Evolutionary conservation across 1,140 invertebrate species (phyloP), one percentile per base, ranked within the genome.

Genomic region (Ostrea edulis): DNA sequence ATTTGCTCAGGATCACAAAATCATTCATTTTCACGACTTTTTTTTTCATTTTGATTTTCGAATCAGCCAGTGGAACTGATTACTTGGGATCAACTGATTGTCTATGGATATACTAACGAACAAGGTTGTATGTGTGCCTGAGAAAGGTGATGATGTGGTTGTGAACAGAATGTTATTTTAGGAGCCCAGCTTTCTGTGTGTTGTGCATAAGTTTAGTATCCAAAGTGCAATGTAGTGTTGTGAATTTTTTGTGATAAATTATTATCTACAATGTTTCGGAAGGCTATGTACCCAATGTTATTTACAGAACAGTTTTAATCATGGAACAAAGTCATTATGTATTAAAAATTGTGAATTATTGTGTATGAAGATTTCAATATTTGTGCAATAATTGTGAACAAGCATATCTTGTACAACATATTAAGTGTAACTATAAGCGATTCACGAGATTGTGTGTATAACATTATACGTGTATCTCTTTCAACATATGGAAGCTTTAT

Each of bases 371-470:
- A 29, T 25, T 35, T 29, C 22, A 77, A 22, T 14, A 29, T 77
- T 77, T 77, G 68, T 77, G 68, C 68, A 77, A 77, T 77, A 77
- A 77, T 77, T 14, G 68, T 77, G 68, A 77, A 22, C 22, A 77
- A 77, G 68, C 68, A 77, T 77, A 77, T 29, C 68, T 29, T 77
- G 55, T 77, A 44, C 35, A 44, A 44, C 35, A 44, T 44, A 77
- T 35, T 29, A 77, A 12, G 29, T 77, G 25, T 35, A 35, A 35
- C 14, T 25, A 3, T 29, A 29, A 14, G 7, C 29, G 25, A 29
- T 77, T 77, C 3, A 14, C 12, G 14, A 29, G 68, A 77, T 77
- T 77, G 35, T 77, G n/a, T 44, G 68, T 77, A 11, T 29, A 77
- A 62, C n/a, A 62, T 62, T 62, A 17, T 62, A 20, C 55, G 20